Conservation (phyloP, 2,888 invertebrate genomes). For the Sussaba pulchella region DNA sequence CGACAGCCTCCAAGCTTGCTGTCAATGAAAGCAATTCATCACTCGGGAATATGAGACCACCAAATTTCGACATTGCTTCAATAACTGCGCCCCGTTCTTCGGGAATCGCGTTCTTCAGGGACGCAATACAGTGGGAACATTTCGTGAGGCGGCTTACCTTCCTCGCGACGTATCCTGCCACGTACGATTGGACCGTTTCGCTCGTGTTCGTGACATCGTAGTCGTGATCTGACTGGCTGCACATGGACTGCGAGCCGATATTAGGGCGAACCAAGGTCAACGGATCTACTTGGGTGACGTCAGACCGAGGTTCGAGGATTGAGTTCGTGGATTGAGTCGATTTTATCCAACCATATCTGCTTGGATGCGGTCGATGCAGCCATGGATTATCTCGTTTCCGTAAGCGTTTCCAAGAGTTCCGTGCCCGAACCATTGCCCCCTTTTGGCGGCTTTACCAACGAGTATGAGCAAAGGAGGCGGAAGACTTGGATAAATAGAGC, state of each 20-base stretch:
- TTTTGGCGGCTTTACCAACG: constrained; percentile 65
- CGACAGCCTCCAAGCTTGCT: background rate
- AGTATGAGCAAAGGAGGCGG: constrained; percentile 60
- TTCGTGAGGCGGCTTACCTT: background rate
- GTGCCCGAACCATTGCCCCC: constrained; percentile 62
- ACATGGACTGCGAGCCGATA: background rate
- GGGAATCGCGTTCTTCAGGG: background rate
- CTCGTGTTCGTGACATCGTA: background rate
- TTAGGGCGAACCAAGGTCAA: background rate
- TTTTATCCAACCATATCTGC: too few relatives aligned
- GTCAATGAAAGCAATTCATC: background rate
- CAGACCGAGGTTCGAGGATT: background rate
- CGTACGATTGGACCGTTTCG: background rate
- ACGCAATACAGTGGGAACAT: background rate
- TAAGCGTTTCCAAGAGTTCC: constrained; percentile 49
- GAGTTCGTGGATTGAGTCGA: too few relatives aligned
- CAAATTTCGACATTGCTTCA: background rate
- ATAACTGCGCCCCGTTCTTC: background rate
- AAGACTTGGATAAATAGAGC: constrained; percentile 63
- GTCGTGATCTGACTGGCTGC: background rate
- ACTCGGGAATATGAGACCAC: constrained; percentile 1
- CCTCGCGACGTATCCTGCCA: constrained; percentile 5
- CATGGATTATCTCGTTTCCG: background rate
- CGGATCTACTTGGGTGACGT: constrained; percentile 20
- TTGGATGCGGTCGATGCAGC: too few relatives aligned